phyloP scores from a whole-genome alignment of 30 jellyfish, hydroid and myxozoan species.

The Hydractinia symbiolongicarpus region DNA sequence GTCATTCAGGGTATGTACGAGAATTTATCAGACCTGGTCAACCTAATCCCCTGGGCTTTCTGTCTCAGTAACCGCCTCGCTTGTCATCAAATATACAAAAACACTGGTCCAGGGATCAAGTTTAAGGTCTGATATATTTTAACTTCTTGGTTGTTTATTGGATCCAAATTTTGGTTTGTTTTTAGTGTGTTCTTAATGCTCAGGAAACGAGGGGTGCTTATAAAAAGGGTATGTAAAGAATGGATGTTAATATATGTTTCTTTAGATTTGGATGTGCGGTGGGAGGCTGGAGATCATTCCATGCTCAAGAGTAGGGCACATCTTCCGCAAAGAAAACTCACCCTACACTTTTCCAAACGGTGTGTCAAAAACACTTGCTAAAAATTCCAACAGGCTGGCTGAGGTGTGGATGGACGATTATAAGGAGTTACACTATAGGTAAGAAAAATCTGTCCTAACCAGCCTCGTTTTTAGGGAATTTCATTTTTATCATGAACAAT shows the following conservation, averaged over 20 bases:
- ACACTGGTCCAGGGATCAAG: too few relatives aligned
- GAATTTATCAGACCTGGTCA: too few relatives aligned
- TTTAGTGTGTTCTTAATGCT: too few relatives aligned
- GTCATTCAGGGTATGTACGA: constrained; percentile 35
- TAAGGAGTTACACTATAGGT: constrained; percentile 29
- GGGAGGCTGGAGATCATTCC: constrained; percentile 39
- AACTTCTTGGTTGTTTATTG: too few relatives aligned
- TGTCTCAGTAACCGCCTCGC: too few relatives aligned
- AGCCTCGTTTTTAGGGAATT: neutral
- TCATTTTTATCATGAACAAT: neutral
- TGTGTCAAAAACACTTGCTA: constrained; percentile 25
- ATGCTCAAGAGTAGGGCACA: constrained; percentile 40
- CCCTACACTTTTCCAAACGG: constrained; percentile 40
- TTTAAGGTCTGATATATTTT: too few relatives aligned
- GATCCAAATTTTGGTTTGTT: too few relatives aligned
- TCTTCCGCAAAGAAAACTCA: constrained; percentile 23
- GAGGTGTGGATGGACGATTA: constrained; percentile 42
- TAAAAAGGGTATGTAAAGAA: too few relatives aligned
- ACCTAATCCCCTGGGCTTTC: too few relatives aligned
- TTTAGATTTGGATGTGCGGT: constrained; percentile 48
- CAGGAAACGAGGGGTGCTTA: too few relatives aligned
- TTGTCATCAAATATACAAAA: too few relatives aligned
- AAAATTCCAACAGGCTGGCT: constrained; percentile 33
- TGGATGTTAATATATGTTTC: too few relatives aligned
- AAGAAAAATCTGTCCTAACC: neutral